These are phyloP conservation scores for Podarcis siculus DNA, from an alignment of 2,797 vertebrate species.

Conservation along the genomic window DNA sequence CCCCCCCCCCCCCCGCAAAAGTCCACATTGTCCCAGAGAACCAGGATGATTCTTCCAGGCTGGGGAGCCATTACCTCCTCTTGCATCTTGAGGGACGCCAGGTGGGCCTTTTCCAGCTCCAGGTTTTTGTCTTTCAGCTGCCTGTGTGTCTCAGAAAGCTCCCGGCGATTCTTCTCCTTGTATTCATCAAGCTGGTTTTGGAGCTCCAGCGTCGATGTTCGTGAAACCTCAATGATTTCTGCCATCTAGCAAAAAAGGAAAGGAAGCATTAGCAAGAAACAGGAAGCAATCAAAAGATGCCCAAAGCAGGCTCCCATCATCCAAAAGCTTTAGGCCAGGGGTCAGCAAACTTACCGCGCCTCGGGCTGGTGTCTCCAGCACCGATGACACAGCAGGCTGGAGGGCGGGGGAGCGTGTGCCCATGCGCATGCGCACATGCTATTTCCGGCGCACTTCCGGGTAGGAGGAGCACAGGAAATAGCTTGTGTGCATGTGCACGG, in stretches of 20 bases:
- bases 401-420: no score
- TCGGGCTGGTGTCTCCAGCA: no score
- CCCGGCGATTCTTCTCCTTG: conserved; percentile 91
- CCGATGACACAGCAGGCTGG: rapidly evolving
- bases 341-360: no score
- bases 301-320: background rate
- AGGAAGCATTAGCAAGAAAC: background rate
- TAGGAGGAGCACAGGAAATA: no score
- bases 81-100: conserved; percentile 82
- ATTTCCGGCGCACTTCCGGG: no score
- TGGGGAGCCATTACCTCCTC: conserved; percentile 85
- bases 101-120: conserved; percentile 86
- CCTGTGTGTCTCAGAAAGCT: conserved; percentile 87
- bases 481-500: no score
- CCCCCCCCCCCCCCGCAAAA: background rate
- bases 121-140: conserved; percentile 88
- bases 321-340: background rate
- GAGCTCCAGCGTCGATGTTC: conserved; percentile 87
- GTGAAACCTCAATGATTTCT: conserved; percentile 88
- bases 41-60: background rate
- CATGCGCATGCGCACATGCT: no score
- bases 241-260: conserved; percentile 82
- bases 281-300: background rate
- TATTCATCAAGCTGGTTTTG: conserved; percentile 94
- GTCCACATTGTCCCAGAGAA: no score